Conservation (phyloP, 2,113 vertebrate genomes). For the Rynchops niger region DNA sequence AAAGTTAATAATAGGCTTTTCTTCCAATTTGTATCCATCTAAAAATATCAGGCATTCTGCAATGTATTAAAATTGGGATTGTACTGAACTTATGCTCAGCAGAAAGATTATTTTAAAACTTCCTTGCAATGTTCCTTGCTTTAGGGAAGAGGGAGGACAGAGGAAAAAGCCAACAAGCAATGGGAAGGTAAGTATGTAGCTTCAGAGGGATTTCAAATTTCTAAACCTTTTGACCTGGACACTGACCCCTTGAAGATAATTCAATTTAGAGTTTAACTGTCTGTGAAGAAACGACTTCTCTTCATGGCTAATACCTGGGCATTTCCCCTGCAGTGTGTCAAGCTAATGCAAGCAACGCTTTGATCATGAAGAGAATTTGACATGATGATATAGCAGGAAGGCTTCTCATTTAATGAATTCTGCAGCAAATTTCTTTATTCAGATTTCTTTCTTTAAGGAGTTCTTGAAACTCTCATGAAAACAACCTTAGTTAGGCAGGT, state of each 20-base stretch:
- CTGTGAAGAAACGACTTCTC: background rate
- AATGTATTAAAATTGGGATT: background rate
- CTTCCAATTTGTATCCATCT: background rate
- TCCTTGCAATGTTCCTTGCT: background rate
- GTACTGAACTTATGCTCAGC: background rate
- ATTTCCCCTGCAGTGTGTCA: background rate
- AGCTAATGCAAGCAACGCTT: background rate
- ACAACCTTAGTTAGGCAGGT: background rate
- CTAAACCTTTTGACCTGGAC: background rate
- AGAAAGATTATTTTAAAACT: background rate
- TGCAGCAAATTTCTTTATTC: background rate
- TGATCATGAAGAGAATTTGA: background rate
- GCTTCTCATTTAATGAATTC: background rate
- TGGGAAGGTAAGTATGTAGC: background rate
- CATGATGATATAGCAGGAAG: background rate
- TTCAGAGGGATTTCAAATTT: background rate
- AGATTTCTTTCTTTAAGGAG: background rate
- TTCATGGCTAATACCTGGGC: background rate
- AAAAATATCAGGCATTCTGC: background rate
- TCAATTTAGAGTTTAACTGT: background rate
- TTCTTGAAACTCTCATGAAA: constrained; percentile 1
- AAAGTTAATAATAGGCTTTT: background rate
- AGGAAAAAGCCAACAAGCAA: background rate
- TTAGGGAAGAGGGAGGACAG: background rate
- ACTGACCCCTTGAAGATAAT: background rate